Evolutionary conservation across 2,888 invertebrate species (phyloP).

Genomic region (Volucella bombylans): DNA sequence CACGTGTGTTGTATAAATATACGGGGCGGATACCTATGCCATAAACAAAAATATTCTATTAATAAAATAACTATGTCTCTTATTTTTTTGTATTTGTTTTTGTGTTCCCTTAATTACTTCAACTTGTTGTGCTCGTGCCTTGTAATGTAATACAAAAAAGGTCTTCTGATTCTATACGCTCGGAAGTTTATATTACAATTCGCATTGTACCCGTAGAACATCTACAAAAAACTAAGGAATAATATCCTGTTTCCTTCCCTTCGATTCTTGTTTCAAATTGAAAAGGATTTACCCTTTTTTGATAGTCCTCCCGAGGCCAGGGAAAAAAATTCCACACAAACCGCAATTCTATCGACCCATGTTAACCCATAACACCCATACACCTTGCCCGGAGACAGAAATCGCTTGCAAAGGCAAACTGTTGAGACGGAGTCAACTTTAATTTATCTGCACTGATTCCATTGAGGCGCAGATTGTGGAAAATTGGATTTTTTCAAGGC

Average conservation of each 20-base stretch:
- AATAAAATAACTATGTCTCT: too few species aligned
- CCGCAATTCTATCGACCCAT: slow-evolving; percentile 37
- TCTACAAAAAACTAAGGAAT: too few species aligned
- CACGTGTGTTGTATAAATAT: too few species aligned
- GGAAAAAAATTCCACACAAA: slow-evolving; percentile 31
- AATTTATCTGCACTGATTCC: slow-evolving; percentile 61
- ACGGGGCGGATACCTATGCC: too few species aligned
- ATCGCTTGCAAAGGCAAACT: slow-evolving; percentile 8
- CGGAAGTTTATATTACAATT: too few species aligned
- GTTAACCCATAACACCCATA: not conserved
- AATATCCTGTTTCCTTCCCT: not conserved
- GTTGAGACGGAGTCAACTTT: slow-evolving; percentile 52
- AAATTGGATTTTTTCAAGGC: slow-evolving; percentile 68
- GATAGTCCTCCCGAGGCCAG: slow-evolving; percentile 12
- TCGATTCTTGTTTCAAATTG: not conserved
- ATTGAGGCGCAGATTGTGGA: slow-evolving; percentile 68
- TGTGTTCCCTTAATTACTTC: too few species aligned
- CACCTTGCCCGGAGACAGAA: not conserved
- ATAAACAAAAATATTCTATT: too few species aligned
- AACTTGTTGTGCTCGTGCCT: too few species aligned
- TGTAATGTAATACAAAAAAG: too few species aligned
- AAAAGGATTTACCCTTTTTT: slow-evolving; percentile 18
- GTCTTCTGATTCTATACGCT: too few species aligned
- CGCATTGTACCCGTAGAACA: too few species aligned
- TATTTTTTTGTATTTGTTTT: too few species aligned